These are phyloP conservation scores for Cordilura impudica DNA, from an alignment of 2,888 invertebrate species.

Conservation along the genomic window DNA sequence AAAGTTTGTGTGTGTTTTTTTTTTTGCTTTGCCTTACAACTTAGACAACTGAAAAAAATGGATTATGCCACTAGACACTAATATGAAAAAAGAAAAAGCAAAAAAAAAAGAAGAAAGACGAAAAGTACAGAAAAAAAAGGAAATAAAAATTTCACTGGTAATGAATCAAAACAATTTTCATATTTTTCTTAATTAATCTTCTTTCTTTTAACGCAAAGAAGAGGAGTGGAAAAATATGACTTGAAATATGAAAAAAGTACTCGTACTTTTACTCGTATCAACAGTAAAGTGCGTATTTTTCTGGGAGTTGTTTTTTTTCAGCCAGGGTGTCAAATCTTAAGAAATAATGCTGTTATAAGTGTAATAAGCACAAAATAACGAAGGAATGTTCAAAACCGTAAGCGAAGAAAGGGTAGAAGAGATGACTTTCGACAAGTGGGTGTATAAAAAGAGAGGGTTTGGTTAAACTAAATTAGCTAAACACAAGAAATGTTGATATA, in stretches of 20 bases:
- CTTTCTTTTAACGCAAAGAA: constrained; percentile 60
- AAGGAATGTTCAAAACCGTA: neutral
- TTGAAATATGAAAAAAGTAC: constrained; percentile 19
- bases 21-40: constrained; percentile 29
- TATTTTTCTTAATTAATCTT: constrained; percentile 76
- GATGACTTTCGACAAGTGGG: neutral
- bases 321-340: constrained; percentile 57
- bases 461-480: constrained; percentile 68
- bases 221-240: constrained; percentile 10
- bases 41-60: constrained; percentile 60
- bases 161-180: constrained; percentile 75
- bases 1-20: constrained; percentile 37
- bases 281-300: constrained; percentile 28
- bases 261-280: no score
- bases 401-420: neutral
- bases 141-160: constrained; percentile 68
- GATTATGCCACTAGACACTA: constrained; percentile 62
- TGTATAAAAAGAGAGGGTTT: neutral
- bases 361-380: constrained; percentile 57
- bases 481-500: constrained; percentile 38
- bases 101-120: constrained; percentile 4
- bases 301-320: constrained; percentile 5
- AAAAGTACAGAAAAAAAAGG: constrained; percentile 42
- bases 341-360: constrained; percentile 55
- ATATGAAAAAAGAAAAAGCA: constrained; percentile 30